Evolutionary conservation across 92 coral and sea anemone species (phyloP), one percentile per base, ranked within the genome.

Genomic region (Heliopora coerulea): DNA sequence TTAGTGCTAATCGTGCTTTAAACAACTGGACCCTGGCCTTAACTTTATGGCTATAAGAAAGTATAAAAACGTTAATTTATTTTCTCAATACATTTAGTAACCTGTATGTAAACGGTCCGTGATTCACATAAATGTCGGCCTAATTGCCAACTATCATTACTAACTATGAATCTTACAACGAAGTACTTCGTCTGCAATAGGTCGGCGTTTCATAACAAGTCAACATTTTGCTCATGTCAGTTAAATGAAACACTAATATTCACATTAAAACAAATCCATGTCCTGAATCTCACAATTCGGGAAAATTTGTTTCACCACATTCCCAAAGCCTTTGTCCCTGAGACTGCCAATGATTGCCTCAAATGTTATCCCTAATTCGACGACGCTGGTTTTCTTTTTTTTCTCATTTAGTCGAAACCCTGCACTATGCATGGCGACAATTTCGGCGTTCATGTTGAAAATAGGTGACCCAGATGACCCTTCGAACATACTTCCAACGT

Each of bases 381-480:
- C 15, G 33, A 66, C 2, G 49, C 73, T 41, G 0, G 73, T 41
- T 4, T 23, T 46, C n/a, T 46, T 46, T 15, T 46, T 46, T 2
- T 46, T 46, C 14, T 46, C 3, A 20, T 46, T 42, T 0, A 66
- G 32, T 6, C 56, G 56, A 17, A 14, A 66, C 20, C 73, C 73
- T 3, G 44, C 10, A 17, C 34, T 41, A 37, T 66, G 73, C 15
- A 66, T 32, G 2, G 73, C 73, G 6, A 66, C 54, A 26, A 66
- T 66, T 23, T 29, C 24, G 13, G 35, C 34, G 26, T 21, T 66
- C 56, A 66, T 66, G 21, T 66, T 32, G n/a, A 66, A 41, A 0
- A 66, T 57, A 2, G 73, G 73, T 5, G 73, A 50, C 17, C 73
- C 73, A 24, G 44, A 27, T 6, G 73, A 66, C 0, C 73, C 73